Evolutionary conservation across 1,140 invertebrate genomes (phyloP).

Genomic region (Lerema accius): DNA sequence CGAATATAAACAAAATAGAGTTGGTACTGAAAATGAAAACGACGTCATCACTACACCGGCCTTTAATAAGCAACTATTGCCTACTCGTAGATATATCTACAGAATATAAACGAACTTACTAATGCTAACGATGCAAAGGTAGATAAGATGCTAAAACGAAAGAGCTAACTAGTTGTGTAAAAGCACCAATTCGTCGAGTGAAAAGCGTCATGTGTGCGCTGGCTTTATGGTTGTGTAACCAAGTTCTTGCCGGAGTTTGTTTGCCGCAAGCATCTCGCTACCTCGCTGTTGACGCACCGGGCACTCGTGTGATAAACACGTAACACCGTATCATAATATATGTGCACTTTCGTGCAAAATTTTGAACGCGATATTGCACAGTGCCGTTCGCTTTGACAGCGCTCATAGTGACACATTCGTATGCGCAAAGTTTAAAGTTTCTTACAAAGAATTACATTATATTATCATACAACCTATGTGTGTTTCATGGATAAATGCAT

Average conservation of each 20-base stretch:
- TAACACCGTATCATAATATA: constrained; percentile 22
- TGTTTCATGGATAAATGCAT: too few relatives aligned
- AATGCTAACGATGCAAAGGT: background rate
- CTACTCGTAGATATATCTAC: too few relatives aligned
- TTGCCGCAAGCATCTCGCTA: constrained; percentile 16
- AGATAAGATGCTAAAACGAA: constrained; percentile 2
- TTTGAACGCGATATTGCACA: constrained; percentile 10
- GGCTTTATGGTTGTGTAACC: constrained; percentile 24
- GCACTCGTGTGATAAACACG: constrained; percentile 27
- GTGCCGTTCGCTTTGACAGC: background rate
- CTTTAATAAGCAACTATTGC: too few relatives aligned
- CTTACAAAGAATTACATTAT: too few relatives aligned
- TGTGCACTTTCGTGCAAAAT: constrained; percentile 18
- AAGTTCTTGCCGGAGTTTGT: constrained; percentile 28
- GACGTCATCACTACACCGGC: too few relatives aligned
- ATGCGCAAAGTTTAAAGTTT: background rate
- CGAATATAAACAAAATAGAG: too few relatives aligned
- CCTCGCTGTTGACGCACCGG: constrained; percentile 28
- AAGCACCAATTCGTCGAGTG: constrained; percentile 10
- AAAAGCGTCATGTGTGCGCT: constrained; percentile 19
- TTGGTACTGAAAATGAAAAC: too few relatives aligned
- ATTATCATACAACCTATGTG: too few relatives aligned
- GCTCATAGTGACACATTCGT: background rate
- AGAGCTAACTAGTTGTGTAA: background rate
- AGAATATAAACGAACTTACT: too few relatives aligned